Conservation (phyloP, 2,113 vertebrate genomes). For the Bucco capensis region DNA sequence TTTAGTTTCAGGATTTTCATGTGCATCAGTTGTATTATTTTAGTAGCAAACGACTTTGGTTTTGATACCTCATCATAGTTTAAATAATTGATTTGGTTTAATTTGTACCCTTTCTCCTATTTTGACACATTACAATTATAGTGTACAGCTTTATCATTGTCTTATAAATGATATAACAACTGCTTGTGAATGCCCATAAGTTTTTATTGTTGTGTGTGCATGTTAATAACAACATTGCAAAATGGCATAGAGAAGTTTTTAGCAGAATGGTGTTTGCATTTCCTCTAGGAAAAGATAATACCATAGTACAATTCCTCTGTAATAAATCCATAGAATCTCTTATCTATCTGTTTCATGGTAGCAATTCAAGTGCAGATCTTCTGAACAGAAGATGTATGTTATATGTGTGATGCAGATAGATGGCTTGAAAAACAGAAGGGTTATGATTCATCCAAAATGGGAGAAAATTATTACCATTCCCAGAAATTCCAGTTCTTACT, state of each 20-base stretch:
- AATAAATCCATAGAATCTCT: neutral
- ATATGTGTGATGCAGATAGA: neutral
- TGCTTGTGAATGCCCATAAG: constrained; percentile 15
- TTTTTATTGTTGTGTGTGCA: constrained; percentile 34
- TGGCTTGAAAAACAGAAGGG: neutral
- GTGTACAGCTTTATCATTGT: constrained; percentile 37
- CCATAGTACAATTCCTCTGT: neutral
- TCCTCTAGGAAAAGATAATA: neutral
- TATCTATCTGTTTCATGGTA: neutral
- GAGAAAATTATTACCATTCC: neutral
- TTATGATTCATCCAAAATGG: neutral
- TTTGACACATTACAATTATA: neutral
- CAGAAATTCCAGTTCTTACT: neutral
- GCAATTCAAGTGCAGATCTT: neutral
- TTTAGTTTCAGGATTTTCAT: neutral
- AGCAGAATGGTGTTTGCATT: neutral
- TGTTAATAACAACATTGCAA: constrained; percentile 8
- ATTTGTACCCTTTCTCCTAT: neutral
- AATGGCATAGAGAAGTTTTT: neutral
- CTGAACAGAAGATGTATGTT: neutral
- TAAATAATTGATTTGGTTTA: constrained; percentile 10
- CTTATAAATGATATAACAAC: constrained; percentile 44
- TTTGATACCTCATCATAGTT: neutral
- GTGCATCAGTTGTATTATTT: neutral
- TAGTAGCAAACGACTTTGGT: neutral